Evolutionary conservation across 2,113 vertebrate species (phyloP), one percentile per base, ranked within the genome.

Genomic region (Meriones unguiculatus): DNA sequence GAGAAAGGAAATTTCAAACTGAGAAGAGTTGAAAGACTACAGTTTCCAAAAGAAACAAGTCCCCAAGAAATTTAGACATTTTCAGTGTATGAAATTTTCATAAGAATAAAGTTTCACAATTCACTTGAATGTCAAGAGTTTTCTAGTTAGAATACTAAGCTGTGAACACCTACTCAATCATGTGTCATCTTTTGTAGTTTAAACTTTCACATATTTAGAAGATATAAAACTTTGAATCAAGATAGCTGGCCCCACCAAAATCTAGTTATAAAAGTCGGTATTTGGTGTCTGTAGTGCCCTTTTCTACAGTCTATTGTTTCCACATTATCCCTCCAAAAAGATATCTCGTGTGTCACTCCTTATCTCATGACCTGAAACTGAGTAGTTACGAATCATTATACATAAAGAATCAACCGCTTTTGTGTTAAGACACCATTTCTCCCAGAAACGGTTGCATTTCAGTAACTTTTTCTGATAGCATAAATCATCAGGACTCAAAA

Each of bases 371-470:
- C 30, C 94, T 91, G 25, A 4, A 64, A 65, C 38, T 75, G 81
- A 90, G 30, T 88, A 92, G 86, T 57, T 89, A 57, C 5, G 87
- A 94, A 59, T 46, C 25, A 85, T 30, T 85, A 85, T 64, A 41
- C 30, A 85, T 65, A 46, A 75, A 93, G 80, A 73, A 3, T 59
- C 24, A 92, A 57, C 10, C 20, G 59, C 70, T 64, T 80, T 28
- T 20, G 72, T 87, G 88, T 94, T 89, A 94, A 87, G 25, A 87
- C 72, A 69, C 78, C 72, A 89, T 72, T 76, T 78, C 38, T 77
- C 28, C 41, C 22, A 85, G 54, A 24, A 72, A 89, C 59, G 89
- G 70, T 85, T 93, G 18, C 28, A 76, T 81, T 94, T 90, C 62
- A 87, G 13, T 91, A 96, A 70, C 14, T 78, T 86, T 90, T 72